phyloP scores from a whole-genome alignment of 1,140 invertebrate species.

The Cydia splendana region DNA sequence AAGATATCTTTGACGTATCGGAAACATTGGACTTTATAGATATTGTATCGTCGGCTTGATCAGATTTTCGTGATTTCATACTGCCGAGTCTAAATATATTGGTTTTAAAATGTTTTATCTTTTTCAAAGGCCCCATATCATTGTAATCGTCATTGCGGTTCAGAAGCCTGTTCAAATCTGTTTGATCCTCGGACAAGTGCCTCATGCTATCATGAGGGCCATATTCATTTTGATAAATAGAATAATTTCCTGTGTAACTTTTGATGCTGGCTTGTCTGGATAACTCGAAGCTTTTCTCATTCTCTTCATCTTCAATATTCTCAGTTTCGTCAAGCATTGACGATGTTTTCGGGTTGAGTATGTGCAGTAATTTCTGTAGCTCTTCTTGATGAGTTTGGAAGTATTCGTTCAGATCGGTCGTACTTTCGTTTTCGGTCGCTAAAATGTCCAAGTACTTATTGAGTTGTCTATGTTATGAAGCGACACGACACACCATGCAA shows the following conservation, averaged over 20 bases:
- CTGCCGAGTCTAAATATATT: slow-evolving; percentile 59
- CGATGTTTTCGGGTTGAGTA: slow-evolving; percentile 66
- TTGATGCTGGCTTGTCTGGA: slow-evolving; percentile 53
- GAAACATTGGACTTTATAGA: slow-evolving; percentile 71
- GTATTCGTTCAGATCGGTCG: slow-evolving; percentile 65
- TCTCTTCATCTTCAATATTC: slow-evolving; percentile 67
- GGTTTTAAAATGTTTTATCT: slow-evolving; percentile 67
- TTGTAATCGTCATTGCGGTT: slow-evolving; percentile 58
- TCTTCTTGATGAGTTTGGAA: slow-evolving; percentile 71
- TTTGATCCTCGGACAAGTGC: slow-evolving; percentile 69
- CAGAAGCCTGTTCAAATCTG: slow-evolving; percentile 62
- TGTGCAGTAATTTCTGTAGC: slow-evolving; percentile 59
- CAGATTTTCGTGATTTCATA: slow-evolving; percentile 51
- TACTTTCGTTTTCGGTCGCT: slow-evolving; percentile 69
- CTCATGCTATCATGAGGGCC: slow-evolving; percentile 62
- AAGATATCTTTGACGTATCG: slow-evolving; percentile 70
- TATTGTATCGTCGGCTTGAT: slow-evolving; percentile 66
- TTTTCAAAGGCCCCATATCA: slow-evolving; percentile 58
- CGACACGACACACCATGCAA: slow-evolving; percentile 76
- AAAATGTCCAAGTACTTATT: slow-evolving; percentile 80
- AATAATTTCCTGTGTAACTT: slow-evolving; percentile 61
- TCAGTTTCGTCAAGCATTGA: slow-evolving; percentile 65
- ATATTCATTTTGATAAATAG: slow-evolving; percentile 68
- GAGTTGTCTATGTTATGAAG: slow-evolving; percentile 68
- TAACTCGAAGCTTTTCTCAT: slow-evolving; percentile 62